Percentiles rank a stretch among this genome's conserved stretches.
phyloP scores from a whole-genome alignment of 2,113 vertebrate species.

The Mirza zaza region DNA sequence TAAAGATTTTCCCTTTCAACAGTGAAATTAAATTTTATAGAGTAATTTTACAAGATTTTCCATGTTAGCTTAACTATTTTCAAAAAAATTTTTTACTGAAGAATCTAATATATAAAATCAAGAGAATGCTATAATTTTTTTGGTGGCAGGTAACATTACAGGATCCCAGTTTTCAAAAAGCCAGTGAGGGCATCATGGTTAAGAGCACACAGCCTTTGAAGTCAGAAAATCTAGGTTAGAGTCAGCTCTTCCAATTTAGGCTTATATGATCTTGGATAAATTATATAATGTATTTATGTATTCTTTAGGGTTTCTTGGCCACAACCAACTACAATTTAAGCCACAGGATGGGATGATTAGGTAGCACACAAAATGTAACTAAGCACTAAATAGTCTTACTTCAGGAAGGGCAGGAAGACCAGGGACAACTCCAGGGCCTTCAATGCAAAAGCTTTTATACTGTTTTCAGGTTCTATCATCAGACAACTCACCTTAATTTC shows the following conservation, averaged over 20 bases:
- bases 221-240: conserved; percentile 32
- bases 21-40: conserved; percentile 47
- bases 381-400: neutral
- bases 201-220: conserved; percentile 1
- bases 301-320: neutral
- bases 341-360: neutral
- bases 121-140: conserved; percentile 29
- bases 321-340: neutral
- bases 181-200: neutral
- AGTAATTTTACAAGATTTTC: conserved; percentile 55
- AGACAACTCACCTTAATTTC: neutral
- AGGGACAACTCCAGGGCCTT: neutral
- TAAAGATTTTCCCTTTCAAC: conserved; percentile 36
- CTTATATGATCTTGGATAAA: neutral
- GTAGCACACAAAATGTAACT: neutral
- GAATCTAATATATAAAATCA: conserved; percentile 29
- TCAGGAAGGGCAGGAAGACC: neutral
- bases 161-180: conserved; percentile 38
- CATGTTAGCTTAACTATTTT: conserved; percentile 57
- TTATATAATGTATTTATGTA: neutral
- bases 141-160: conserved; percentile 8
- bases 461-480: neutral
- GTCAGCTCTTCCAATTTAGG: neutral
- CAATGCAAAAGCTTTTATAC: neutral
- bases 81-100: neutral